Percentiles rank a stretch among this genome's conserved stretches.
phyloP scores from a whole-genome alignment of 2,797 vertebrate species.

The Varecia variegata region DNA sequence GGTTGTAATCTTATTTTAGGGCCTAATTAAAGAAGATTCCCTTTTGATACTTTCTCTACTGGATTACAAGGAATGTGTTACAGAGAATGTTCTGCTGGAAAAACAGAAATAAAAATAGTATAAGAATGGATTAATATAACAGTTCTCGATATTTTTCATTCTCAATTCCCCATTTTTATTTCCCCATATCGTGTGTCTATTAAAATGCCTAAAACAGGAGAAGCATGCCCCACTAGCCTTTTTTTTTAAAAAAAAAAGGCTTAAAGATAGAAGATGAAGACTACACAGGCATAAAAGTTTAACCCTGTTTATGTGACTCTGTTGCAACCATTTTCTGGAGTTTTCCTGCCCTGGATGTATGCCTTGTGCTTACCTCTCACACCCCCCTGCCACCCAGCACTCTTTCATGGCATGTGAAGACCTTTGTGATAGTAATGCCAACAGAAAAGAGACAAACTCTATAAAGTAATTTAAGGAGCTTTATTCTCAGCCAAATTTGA shows the following conservation, averaged over 20 bases:
- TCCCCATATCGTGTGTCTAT: neutral
- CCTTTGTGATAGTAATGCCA: accelerated
- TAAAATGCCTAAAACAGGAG: neutral
- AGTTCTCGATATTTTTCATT: neutral
- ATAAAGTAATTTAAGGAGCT: no score
- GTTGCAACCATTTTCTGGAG: neutral
- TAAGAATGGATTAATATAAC: neutral
- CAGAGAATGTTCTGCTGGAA: neutral
- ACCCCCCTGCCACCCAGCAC: neutral
- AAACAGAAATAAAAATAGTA: neutral
- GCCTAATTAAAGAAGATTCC: neutral
- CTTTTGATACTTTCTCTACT: neutral
- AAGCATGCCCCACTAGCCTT: neutral
- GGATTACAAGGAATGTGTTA: neutral
- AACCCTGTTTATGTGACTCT: neutral
- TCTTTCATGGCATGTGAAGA: accelerated
- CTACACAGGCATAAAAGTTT: neutral
- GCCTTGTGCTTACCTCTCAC: no score
- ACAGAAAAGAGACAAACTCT: no score
- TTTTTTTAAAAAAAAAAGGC: neutral
- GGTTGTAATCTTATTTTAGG: neutral
- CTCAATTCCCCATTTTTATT: neutral
- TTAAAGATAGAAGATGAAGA: neutral
- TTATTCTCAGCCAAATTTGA: no score
- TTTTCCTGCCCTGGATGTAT: neutral